Evolutionary conservation across 2,797 vertebrate genomes (phyloP).

Genomic region (Sphenopsis melanotis): DNA sequence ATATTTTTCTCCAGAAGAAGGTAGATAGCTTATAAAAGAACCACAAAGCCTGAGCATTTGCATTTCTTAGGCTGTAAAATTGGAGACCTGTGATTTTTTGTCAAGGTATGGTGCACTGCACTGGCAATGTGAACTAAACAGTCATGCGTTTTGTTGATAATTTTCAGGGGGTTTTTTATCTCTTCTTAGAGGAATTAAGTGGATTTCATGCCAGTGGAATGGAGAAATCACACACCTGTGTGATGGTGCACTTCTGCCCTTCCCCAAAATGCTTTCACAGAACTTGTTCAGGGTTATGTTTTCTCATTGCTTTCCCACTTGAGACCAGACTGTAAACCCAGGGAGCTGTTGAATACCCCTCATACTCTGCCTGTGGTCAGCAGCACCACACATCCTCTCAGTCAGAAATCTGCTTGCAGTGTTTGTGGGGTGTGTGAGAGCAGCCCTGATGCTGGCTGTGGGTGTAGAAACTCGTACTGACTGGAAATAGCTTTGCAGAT

Average conservation of each 20-base stretch:
- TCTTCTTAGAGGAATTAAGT: background rate
- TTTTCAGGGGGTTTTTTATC: rapidly evolving
- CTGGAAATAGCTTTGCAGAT: background rate
- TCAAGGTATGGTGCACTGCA: background rate
- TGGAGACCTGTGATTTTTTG: background rate
- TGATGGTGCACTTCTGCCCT: rapidly evolving
- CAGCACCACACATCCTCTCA: background rate
- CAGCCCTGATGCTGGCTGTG: background rate
- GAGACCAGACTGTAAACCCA: background rate
- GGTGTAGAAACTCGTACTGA: rapidly evolving
- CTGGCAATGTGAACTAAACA: background rate
- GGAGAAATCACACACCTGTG: background rate
- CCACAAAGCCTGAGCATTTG: background rate
- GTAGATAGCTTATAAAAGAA: background rate
- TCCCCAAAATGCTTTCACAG: background rate
- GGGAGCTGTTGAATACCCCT: background rate
- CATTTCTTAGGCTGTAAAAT: background rate
- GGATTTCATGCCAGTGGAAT: background rate
- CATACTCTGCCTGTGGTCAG: background rate
- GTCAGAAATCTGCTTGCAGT: background rate
- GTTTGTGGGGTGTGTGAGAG: background rate
- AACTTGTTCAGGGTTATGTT: background rate
- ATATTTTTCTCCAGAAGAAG: background rate
- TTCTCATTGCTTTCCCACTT: background rate
- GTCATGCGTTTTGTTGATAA: background rate